Evolutionary conservation across 2,888 invertebrate genomes (phyloP).

Genomic region (Caenorhabditis wallacei): DNA sequence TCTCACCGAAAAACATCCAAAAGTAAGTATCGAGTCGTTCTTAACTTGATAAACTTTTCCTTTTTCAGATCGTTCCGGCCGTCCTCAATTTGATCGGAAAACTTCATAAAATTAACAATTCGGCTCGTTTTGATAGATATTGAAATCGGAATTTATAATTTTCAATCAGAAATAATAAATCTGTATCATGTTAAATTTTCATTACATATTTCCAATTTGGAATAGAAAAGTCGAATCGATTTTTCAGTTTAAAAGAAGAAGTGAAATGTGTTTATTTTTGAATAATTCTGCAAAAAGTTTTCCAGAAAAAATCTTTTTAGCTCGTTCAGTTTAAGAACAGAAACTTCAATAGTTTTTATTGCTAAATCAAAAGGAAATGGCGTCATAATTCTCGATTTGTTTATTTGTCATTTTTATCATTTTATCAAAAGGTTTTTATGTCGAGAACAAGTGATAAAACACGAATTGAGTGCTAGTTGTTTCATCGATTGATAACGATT

Average conservation of each 20-base stretch:
- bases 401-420: background rate
- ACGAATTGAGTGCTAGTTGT: background rate
- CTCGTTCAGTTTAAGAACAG: too few species aligned
- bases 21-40: constrained; percentile 11
- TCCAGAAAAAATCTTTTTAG: too few species aligned
- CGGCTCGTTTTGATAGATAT: constrained; percentile 30
- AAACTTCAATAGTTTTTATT: background rate
- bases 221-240: too few species aligned
- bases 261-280: too few species aligned
- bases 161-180: constrained; percentile 19
- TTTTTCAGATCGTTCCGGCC: constrained; percentile 53
- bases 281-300: too few species aligned
- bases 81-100: constrained; percentile 58
- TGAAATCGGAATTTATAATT: constrained; percentile 7
- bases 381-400: background rate
- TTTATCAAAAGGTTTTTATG: background rate
- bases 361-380: constrained; percentile 1
- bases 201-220: too few species aligned
- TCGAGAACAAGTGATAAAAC: background rate
- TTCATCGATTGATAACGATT: background rate
- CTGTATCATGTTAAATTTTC: background rate
- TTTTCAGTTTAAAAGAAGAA: too few species aligned
- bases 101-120: constrained; percentile 50
- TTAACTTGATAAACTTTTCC: background rate
- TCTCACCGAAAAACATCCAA: constrained; percentile 44